Conservation (phyloP, 2,888 invertebrate genomes). For the Leptopilina drosophilae region DNA sequence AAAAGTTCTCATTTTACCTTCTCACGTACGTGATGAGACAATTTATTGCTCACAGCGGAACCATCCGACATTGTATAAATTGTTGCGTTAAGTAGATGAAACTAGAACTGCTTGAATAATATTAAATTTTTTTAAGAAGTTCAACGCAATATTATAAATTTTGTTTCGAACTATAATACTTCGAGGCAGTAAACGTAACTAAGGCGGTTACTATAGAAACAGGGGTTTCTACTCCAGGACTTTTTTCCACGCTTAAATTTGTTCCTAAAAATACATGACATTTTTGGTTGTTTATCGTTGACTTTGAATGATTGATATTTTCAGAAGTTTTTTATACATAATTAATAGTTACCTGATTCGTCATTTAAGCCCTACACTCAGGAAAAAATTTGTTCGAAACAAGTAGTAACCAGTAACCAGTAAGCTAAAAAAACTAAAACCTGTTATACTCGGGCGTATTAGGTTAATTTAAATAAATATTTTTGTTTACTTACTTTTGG, state of each 20-base stretch:
- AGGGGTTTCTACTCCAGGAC: neutral
- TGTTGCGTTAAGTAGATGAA: neutral
- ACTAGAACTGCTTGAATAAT: neutral
- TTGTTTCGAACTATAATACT: neutral
- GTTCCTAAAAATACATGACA: neutral
- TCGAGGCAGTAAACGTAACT: neutral
- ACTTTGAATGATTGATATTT: no score
- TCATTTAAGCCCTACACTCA: no score
- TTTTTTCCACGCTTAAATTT: neutral
- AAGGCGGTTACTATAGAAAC: constrained; percentile 18
- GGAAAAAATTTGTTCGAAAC: no score
- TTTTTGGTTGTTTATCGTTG: no score
- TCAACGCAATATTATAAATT: neutral
- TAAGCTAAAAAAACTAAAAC: no score
- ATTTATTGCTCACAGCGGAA: constrained; percentile 13
- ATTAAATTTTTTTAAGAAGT: neutral
- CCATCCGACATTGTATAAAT: constrained; percentile 14
- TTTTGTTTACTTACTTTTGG: no score
- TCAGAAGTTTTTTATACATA: no score
- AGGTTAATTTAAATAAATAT: no score
- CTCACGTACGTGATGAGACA: constrained; percentile 33
- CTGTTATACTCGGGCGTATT: no score
- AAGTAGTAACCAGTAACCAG: no score
- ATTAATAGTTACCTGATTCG: no score
- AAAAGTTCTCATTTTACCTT: constrained; percentile 23